These are phyloP conservation scores for Macrosiphum euphorbiae DNA, from an alignment of 2,888 invertebrate genomes.

Conservation along the genomic window DNA sequence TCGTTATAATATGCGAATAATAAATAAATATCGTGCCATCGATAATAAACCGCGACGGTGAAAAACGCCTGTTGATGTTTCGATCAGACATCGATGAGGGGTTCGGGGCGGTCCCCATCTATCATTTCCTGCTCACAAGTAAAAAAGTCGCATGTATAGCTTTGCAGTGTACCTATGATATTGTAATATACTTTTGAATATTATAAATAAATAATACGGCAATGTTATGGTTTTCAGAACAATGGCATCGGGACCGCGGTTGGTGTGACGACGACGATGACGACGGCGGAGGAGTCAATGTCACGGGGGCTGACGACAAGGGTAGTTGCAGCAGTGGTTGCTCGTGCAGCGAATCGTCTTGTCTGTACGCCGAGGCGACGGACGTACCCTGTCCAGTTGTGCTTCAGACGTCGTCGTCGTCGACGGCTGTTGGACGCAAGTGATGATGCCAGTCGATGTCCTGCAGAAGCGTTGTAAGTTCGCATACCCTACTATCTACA, in stretches of 20 bases:
- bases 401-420: neutral
- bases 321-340: constrained; percentile 75
- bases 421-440: constrained; percentile 14
- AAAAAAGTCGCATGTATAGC: no score
- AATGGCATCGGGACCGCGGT: constrained; percentile 40
- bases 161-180: no score
- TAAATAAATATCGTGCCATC: no score
- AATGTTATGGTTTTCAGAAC: neutral
- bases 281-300: neutral
- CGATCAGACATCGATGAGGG: neutral
- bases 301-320: constrained; percentile 66
- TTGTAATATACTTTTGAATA: no score
- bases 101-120: neutral
- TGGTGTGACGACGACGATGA: constrained; percentile 44
- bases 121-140: no score
- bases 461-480: neutral
- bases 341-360: constrained; percentile 77
- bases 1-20: neutral
- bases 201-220: no score
- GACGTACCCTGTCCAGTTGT: neutral
- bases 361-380: constrained; percentile 74
- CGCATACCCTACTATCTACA: neutral
- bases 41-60: neutral
- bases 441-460: neutral
- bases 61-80: neutral